Base-by-base conservation (phyloP, 2,113 vertebrate genomes). In the Sitta europaea region DNA sequence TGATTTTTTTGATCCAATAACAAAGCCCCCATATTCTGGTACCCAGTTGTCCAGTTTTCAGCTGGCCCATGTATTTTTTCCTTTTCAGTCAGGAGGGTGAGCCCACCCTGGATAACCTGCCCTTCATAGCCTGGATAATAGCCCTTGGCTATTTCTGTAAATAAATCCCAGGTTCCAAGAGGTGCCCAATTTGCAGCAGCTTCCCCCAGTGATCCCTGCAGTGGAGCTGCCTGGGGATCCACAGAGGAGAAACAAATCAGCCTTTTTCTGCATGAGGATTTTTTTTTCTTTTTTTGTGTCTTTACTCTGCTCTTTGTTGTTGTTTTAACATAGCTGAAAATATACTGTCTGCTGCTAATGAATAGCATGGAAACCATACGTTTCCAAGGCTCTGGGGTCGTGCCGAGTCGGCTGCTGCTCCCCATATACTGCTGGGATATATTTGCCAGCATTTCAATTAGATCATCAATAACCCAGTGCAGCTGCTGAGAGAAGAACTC, bases 391-490 rank as follows among this genome's bases (percentile, higher is more conserved):
- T 92, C 95, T 48, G 48, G 95, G 96, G 95, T 88, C 94, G 83
- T 59, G 75, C 96, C 47, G 80, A 92, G 94, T 72, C 70, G 58
- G 80, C 95, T 95, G 95, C 70, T 90, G 94, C 96, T 97, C 95
- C 95, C 92, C 91, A 19, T 85, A 22, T 25, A 90, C 96, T 94
- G 95, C 94, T 94, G 94, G 95, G 95, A 96, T 97, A 33, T 88
- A 96, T 97, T 97, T 97, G 98, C 98, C 98, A 98, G 98, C 98
- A 98, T 98, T 97, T 98, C 98, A 98, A 98, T 99, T 98, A 98
- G 98, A 97, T 98, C 98, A 98, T 99, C 98, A 99, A 98, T 99
- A 99, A 99, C 98, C 96, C 71, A 91, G 98, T 98, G 98, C 98
- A 98, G 98, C 98, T 99, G 98, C 98, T 98, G 96, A 84, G 97